Base-by-base conservation (phyloP, 2,113 vertebrate genomes). In the Nipponia nippon region DNA sequence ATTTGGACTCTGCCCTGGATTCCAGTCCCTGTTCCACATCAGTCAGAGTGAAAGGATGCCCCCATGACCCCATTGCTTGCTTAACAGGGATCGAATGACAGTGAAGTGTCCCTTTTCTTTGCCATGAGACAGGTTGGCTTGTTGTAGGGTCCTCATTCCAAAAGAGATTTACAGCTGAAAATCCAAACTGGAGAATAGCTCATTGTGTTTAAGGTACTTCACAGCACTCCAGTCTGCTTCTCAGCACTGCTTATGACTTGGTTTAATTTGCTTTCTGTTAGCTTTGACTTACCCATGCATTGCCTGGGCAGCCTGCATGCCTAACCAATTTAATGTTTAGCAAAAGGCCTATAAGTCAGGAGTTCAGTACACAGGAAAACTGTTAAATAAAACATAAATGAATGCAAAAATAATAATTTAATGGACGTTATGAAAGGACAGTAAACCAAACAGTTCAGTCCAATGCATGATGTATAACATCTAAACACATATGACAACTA, bases 401-500 rank as follows among this genome's bases (percentile, higher is more conserved):
- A 76, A 73, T 61, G 61, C 66, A 91, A 93, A 96, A 96, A 91
- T 65, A 95, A 82, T 93, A 15, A 58, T 69, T 95, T 91, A 79
- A 58, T 73, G 75, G 82, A 50, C 56, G 46, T 91, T 87, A 95
- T 42, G 86, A 95, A 95, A 92, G 89, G 87, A 69, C 67, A 65
- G 91, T 89, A 95, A 97, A 91, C 89, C 77, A 91, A 92, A 87
- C 75, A 73, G 78, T 95, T 92, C 66, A 72, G 72, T 62, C 73
- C 75, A 61, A 22, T 42, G 61, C 89, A 79, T 95, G 91, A 95
- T 95, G 75, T 89, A 85, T 87, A 94, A 95, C 94, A 94, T 58
- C 89, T 91, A 94, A 97, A 95, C 83, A 95, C 93, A 93, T 89
- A 95, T 93, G 95, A 97, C 95, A 96, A 96, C 87, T 96, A 97